A percentile compares a stretch with the other conserved stretches of the same genome.
Evolutionary conservation across 2,113 vertebrate genomes (phyloP).

Genomic region (Tachysurus vachellii): DNA sequence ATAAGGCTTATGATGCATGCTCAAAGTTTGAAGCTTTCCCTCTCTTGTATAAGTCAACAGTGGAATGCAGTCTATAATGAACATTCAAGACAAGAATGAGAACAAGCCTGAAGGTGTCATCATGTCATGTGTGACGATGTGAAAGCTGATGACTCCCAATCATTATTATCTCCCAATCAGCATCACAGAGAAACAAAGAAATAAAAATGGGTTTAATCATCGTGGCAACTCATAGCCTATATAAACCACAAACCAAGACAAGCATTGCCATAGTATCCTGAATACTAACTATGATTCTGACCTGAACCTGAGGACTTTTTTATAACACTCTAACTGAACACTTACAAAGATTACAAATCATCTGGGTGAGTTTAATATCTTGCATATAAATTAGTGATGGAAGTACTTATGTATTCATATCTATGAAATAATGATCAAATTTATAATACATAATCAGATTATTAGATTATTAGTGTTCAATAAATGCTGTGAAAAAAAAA

Average conservation of each 20-base stretch:
- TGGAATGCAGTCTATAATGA: conserved; percentile 1
- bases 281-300: not conserved
- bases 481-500: not conserved
- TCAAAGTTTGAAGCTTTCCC: not conserved
- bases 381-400: not conserved
- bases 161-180: not conserved
- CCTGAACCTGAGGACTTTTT: not conserved
- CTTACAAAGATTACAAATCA: not conserved
- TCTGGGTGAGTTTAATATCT: conserved; percentile 14
- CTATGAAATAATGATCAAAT: not conserved
- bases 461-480: not conserved
- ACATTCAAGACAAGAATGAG: not conserved
- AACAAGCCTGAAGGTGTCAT: not conserved
- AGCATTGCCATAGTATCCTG: not conserved
- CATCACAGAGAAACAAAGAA: not conserved
- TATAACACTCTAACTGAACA: not conserved
- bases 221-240: not conserved
- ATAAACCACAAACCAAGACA: not conserved
- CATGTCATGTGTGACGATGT: not conserved
- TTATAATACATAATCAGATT: no score
- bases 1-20: not conserved
- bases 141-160: not conserved
- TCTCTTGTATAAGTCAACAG: not conserved
- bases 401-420: not conserved
- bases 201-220: not conserved